These are phyloP conservation scores for Eurytoma adleriae DNA, from an alignment of 2,888 invertebrate species.

Conservation along the genomic window DNA sequence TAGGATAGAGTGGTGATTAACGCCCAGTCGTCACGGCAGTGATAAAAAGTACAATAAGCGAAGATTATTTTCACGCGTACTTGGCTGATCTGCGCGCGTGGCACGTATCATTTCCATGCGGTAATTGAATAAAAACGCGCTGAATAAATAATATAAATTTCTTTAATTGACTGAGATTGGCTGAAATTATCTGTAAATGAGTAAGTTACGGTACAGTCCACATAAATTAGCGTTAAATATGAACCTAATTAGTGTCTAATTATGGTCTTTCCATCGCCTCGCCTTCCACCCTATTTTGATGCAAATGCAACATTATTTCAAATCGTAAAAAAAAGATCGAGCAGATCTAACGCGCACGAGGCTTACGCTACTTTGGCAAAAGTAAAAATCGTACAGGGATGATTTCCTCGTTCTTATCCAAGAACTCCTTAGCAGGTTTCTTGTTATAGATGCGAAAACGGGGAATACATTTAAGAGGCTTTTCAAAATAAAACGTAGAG, in stretches of 20 bases:
- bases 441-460: too few relatives aligned
- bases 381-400: too few relatives aligned
- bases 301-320: not conserved
- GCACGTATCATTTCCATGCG: too few relatives aligned
- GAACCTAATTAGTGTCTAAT: constrained; percentile 19
- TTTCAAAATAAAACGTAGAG: too few relatives aligned
- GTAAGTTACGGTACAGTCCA: not conserved
- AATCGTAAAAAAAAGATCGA: not conserved
- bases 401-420: too few relatives aligned
- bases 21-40: too few relatives aligned
- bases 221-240: constrained; percentile 29
- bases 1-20: too few relatives aligned
- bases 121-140: not conserved
- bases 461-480: too few relatives aligned
- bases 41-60: too few relatives aligned
- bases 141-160: constrained; percentile 5
- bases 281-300: not conserved
- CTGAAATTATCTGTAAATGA: constrained; percentile 12
- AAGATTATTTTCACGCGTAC: too few relatives aligned
- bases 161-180: constrained; percentile 8
- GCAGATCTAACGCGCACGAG: not conserved
- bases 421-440: too few relatives aligned
- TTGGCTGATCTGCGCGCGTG: too few relatives aligned
- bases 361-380: not conserved
- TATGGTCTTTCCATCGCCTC: constrained; percentile 8